These are phyloP conservation scores for Halictus quadricinctus DNA, from an alignment of 2,888 invertebrate genomes.

Conservation along the genomic window DNA sequence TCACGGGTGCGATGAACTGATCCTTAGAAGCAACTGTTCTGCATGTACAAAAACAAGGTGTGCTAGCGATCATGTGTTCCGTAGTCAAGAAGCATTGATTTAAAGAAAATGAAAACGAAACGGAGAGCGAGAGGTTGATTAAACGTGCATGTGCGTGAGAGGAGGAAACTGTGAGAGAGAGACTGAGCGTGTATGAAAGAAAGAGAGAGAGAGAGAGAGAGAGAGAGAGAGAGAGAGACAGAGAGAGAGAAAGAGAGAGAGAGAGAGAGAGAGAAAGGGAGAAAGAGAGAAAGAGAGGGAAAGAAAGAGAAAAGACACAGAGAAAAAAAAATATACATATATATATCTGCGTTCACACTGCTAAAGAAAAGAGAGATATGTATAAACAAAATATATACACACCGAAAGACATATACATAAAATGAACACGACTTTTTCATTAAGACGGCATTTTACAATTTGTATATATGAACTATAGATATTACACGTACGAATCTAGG, in stretches of 20 bases:
- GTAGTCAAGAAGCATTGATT: conserved; percentile 55
- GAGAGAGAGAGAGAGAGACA: conserved; percentile 27
- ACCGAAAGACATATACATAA: conserved; percentile 66
- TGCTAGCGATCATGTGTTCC: conserved; percentile 71
- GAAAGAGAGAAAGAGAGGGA: conserved; percentile 30
- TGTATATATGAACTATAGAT: conserved; percentile 80
- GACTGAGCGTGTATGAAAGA: conserved; percentile 2
- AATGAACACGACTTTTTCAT: conserved; percentile 74
- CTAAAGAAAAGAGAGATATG: conserved; percentile 50
- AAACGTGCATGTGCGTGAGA: neutral
- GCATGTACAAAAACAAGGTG: conserved; percentile 65
- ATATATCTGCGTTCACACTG: conserved; percentile 65
- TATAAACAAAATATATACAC: conserved; percentile 64
- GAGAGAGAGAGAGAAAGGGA: neutral
- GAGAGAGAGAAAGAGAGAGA: neutral
- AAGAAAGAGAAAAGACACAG: conserved; percentile 34
- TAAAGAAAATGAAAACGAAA: conserved; percentile 37
- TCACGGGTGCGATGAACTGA: conserved; percentile 52
- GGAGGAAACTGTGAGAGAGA: conserved; percentile 27
- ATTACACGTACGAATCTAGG: conserved; percentile 68
- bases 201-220: neutral
- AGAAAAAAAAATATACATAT: conserved; percentile 35
- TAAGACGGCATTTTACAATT: conserved; percentile 80
- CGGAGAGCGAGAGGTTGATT: conserved; percentile 43
- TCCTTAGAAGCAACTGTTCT: conserved; percentile 49